A percentile compares a stretch with the other conserved stretches of the same genome.
These are phyloP conservation scores for Cynoglossus semilaevis DNA, from an alignment of 2,113 vertebrate genomes.

Conservation along the genomic window DNA sequence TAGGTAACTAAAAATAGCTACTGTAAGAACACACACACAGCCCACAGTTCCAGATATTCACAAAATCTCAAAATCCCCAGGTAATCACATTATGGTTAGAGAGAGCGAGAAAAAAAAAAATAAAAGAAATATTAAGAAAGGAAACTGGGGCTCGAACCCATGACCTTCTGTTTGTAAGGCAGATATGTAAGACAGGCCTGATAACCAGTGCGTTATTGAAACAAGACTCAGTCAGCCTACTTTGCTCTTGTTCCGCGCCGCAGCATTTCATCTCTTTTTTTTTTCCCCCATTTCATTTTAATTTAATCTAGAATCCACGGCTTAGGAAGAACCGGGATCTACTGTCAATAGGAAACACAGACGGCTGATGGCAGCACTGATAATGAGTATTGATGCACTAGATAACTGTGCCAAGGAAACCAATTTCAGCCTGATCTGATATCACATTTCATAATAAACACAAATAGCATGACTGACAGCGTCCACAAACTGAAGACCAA, in stretches of 20 bases:
- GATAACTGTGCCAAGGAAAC: slow-evolving; percentile 16
- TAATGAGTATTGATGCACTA: background rate
- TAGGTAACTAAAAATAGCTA: too few species aligned
- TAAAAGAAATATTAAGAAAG: too few species aligned
- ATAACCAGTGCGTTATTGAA: too few species aligned
- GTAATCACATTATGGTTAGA: slow-evolving; percentile 11
- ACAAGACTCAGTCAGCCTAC: background rate
- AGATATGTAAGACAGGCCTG: too few species aligned
- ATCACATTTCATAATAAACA: slow-evolving; percentile 32
- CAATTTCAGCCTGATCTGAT: slow-evolving; percentile 44
- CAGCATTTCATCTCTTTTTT: slow-evolving; percentile 33
- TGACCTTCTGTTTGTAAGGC: too few species aligned
- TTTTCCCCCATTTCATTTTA: slow-evolving; percentile 32
- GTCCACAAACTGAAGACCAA: slow-evolving; percentile 9
- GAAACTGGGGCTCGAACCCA: too few species aligned
- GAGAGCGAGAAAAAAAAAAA: too few species aligned
- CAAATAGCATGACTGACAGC: slow-evolving; percentile 6
- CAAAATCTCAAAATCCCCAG: slow-evolving; percentile 1
- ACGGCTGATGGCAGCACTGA: background rate
- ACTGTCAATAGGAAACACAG: slow-evolving; percentile 1
- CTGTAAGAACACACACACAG: background rate
- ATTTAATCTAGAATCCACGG: slow-evolving; percentile 31
- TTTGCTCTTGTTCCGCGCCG: too few species aligned
- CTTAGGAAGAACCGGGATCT: slow-evolving; percentile 19
- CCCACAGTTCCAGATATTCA: slow-evolving; percentile 15